Percentiles rank a stretch among this genome's conserved stretches.
Conservation (phyloP, 2,797 vertebrate species). For the Mionectes olivaceus region DNA sequence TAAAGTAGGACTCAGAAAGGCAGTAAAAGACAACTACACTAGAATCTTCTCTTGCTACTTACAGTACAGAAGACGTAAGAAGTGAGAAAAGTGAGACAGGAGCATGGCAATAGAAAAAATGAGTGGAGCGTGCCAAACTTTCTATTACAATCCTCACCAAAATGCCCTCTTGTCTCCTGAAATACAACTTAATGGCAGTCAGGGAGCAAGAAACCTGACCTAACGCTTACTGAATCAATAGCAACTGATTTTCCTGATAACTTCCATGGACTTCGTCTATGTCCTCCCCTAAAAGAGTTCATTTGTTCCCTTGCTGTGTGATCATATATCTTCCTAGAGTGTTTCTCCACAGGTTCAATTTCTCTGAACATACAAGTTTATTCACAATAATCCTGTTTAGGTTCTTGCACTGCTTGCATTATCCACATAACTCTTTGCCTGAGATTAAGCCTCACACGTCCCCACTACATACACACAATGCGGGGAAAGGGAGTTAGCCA, state of each 20-base stretch:
- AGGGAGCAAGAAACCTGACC: slow-evolving; percentile 35
- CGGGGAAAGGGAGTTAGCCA: neutral
- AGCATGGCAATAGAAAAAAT: neutral
- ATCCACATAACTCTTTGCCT: neutral
- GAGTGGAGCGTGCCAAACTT: neutral
- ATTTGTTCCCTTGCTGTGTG: neutral
- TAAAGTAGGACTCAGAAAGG: neutral
- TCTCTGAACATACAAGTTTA: neutral
- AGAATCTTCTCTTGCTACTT: neutral
- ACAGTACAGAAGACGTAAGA: neutral
- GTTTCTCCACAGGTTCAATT: neutral
- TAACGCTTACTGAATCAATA: slow-evolving; percentile 51
- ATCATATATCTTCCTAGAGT: slow-evolving; percentile 21
- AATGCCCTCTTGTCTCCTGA: slow-evolving; percentile 30
- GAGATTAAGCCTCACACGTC: neutral
- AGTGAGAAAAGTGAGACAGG: neutral
- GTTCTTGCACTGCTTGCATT: neutral
- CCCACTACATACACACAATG: neutral
- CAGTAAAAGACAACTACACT: slow-evolving; percentile 7
- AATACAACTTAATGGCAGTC: slow-evolving; percentile 27
- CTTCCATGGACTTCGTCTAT: neutral
- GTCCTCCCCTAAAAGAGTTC: slow-evolving; percentile 9
- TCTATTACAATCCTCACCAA: neutral
- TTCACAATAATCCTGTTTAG: slow-evolving; percentile 1
- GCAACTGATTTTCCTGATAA: slow-evolving; percentile 33